Conservation (phyloP, 2,113 vertebrate species). For the Donacobius atricapilla region DNA sequence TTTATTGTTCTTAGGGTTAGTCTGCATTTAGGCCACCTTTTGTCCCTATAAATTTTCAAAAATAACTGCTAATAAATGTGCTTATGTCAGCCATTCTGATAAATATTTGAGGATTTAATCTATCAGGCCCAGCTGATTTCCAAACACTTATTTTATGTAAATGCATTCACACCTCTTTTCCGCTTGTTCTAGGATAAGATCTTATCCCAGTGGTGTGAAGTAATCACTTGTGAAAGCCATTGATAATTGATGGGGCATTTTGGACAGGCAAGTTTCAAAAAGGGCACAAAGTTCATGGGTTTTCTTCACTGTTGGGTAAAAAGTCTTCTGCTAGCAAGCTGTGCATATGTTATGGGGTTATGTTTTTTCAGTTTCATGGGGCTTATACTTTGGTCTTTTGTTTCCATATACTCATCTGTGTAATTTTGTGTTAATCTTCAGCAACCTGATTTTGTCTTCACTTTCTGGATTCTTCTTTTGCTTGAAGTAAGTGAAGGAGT, state of each 20-base stretch:
- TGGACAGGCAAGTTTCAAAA: not conserved
- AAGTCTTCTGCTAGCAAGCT: not conserved
- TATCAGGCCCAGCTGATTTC: not conserved
- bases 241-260: not conserved
- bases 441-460: not conserved
- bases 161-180: not conserved
- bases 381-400: not conserved
- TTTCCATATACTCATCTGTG: not conserved
- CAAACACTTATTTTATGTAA: not conserved
- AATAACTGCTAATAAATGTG: not conserved
- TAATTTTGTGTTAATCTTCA: not conserved
- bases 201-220: not conserved
- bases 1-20: not conserved
- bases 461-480: not conserved
- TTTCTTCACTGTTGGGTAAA: not conserved
- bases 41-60: not conserved
- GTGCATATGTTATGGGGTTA: not conserved
- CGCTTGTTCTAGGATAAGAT: not conserved
- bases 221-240: not conserved
- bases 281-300: fast-evolving
- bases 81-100: not conserved
- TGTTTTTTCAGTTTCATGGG: not conserved
- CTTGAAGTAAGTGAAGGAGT: not conserved
- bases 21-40: not conserved
- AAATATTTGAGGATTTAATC: not conserved